Evolutionary conservation across 2,888 invertebrate genomes (phyloP).

Genomic region (Nycteola revayana): DNA sequence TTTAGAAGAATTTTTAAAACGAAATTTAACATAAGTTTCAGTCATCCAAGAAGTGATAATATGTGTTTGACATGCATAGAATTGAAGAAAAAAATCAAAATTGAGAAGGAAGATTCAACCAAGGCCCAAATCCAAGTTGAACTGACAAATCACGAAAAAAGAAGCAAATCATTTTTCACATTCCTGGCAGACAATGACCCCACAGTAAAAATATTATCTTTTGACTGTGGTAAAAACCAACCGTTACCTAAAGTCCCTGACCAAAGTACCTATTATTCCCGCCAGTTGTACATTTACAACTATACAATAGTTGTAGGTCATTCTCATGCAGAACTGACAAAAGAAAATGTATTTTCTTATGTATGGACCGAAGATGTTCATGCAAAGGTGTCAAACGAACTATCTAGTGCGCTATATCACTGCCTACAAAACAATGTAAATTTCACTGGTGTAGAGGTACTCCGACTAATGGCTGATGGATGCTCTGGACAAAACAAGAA

Average conservation of each 20-base stretch:
- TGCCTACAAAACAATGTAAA: constrained; percentile 10
- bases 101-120: constrained; percentile 9
- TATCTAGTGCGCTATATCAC: constrained; percentile 26
- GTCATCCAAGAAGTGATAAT: constrained; percentile 13
- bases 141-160: constrained; percentile 4
- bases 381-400: constrained; percentile 27
- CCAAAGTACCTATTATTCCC: constrained; percentile 19
- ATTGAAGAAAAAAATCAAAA: constrained; percentile 14
- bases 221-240: constrained; percentile 18
- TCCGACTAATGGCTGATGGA: constrained; percentile 34
- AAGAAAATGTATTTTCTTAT: constrained; percentile 12
- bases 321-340: constrained; percentile 9
- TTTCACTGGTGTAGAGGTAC: constrained; percentile 20
- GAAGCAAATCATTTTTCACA: constrained; percentile 7
- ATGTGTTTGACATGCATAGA: constrained; percentile 16
- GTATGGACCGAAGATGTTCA: constrained; percentile 10
- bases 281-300: constrained; percentile 17
- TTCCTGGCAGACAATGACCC: constrained; percentile 8
- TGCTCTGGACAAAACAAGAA: constrained; percentile 40
- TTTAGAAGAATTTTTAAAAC: constrained; percentile 17
- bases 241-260: constrained; percentile 17
- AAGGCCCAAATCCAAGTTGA: constrained; percentile 5
- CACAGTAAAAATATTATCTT: constrained; percentile 12
- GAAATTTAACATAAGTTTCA: constrained; percentile 16
- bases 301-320: constrained; percentile 12